Conservation (phyloP, 2,797 vertebrate species). For the Antrozous pallidus region DNA sequence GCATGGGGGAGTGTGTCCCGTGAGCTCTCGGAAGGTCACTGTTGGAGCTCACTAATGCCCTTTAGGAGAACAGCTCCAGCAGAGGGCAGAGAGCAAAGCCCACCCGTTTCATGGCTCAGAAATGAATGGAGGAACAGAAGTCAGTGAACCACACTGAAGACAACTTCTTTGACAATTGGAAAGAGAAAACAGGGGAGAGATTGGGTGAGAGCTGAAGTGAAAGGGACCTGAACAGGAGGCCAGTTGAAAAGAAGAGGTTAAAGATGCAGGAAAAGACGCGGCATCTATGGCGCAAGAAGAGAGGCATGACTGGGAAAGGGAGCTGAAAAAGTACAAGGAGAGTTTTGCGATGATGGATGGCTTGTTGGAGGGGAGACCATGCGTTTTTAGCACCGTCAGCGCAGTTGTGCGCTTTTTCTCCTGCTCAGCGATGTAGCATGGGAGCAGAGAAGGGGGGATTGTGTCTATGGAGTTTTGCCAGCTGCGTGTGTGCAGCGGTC, state of each 20-base stretch:
- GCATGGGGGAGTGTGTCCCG: not conserved
- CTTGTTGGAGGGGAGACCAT: not conserved
- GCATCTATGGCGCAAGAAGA: not conserved
- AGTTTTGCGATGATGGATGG: not conserved
- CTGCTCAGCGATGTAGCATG: not conserved
- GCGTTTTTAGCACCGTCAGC: not conserved
- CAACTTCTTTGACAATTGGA: not conserved
- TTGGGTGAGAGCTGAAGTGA: not conserved
- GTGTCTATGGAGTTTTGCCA: not conserved
- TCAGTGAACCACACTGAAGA: not conserved
- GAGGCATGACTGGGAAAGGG: not conserved
- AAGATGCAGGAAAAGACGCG: not conserved
- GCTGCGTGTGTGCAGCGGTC: rapidly evolving
- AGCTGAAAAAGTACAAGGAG: not conserved
- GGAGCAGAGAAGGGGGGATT: not conserved
- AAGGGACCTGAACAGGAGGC: not conserved
- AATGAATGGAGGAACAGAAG: not conserved
- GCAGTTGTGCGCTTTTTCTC: not conserved
- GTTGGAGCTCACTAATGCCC: not conserved
- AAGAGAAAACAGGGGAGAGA: not conserved
- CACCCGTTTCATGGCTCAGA: not conserved
- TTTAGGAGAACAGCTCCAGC: not conserved
- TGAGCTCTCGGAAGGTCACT: not conserved
- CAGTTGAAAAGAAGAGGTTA: not conserved
- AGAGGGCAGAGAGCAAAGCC: not conserved